These are phyloP conservation scores for Ormyrus nitidulus DNA, from an alignment of 2,888 invertebrate genomes.

Conservation along the genomic window DNA sequence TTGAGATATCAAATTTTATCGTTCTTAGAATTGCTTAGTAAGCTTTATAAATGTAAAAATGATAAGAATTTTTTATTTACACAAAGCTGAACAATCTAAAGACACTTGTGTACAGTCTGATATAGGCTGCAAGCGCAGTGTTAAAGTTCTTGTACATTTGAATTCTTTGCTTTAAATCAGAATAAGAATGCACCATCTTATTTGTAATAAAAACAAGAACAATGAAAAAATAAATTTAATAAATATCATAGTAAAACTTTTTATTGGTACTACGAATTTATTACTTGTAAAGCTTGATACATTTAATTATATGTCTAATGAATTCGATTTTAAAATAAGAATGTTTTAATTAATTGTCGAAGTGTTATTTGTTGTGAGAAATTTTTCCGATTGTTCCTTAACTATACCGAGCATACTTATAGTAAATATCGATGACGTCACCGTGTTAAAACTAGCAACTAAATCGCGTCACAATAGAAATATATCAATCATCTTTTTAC, in stretches of 20 bases:
- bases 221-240: neutral
- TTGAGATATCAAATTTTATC: slow-evolving; percentile 42
- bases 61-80: slow-evolving; percentile 47
- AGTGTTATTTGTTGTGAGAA: neutral
- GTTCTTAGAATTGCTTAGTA: slow-evolving; percentile 26
- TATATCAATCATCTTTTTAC: slow-evolving; percentile 35
- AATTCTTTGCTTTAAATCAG: no score
- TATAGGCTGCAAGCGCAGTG: neutral
- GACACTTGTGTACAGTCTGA: slow-evolving; percentile 11
- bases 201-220: neutral
- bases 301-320: no score
- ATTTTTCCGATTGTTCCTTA: slow-evolving; percentile 1
- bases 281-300: no score
- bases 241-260: neutral
- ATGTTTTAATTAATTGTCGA: neutral
- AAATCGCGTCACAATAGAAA: slow-evolving; percentile 31
- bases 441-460: slow-evolving; percentile 35
- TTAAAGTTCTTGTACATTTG: neutral
- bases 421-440: slow-evolving; percentile 35
- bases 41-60: slow-evolving; percentile 42
- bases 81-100: slow-evolving; percentile 26
- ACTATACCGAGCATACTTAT: slow-evolving; percentile 9
- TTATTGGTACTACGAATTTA: no score
- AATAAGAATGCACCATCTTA: neutral
- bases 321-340: no score